Base-by-base conservation (phyloP, 23 tunicate species). In the Phallusia fumigata region DNA sequence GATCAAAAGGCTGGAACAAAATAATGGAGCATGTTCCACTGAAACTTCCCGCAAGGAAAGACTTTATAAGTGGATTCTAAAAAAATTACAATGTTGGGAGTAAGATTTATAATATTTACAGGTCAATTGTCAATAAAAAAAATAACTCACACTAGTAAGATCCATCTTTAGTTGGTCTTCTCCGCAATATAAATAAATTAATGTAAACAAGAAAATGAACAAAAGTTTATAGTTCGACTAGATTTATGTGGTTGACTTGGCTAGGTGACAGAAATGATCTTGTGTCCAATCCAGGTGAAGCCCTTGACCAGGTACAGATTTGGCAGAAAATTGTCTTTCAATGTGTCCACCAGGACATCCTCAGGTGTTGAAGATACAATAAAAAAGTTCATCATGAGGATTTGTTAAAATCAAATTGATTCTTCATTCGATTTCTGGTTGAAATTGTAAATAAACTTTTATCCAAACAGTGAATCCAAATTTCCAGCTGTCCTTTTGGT, bases 11-110 rank as follows among this genome's bases (percentile, higher is more conserved):
- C 69, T 90, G 95, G 73, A 90, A 90, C 75, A 90, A 72, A 21
- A 90, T 53, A 32, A 84, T 85, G 33, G 95, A 90, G 84, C 89
- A 90, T 52, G 95, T 90, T 81, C 95, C 95, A 90, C 89, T 85
- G 26, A 90, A 44, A 75, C 89, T 90, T 40, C 95, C 95, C 33
- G 95, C 89, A 76, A 90, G 64, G 76, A 90, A 90, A 31, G 95
- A 85, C 84, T 90, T 90, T 30, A 85, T 58, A 35, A 85, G 36
- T 78, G 86, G 95, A 53, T 78, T 85, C 69, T 58, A 13, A 8
- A 58, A 2, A 58, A 58, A 58, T 3, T 10, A 40, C 69, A 58
- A 58, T 6, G 28, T 21, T 21, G 18, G 58, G 15, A 51, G 18
- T 58, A 58, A 58, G 1, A 58, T 2, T 8, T 58, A 21, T 1